A percentile compares a stretch with the other conserved stretches of the same genome.
These are phyloP conservation scores for Norana najaformis DNA, from an alignment of 2,888 invertebrate genomes.

Conservation along the genomic window DNA sequence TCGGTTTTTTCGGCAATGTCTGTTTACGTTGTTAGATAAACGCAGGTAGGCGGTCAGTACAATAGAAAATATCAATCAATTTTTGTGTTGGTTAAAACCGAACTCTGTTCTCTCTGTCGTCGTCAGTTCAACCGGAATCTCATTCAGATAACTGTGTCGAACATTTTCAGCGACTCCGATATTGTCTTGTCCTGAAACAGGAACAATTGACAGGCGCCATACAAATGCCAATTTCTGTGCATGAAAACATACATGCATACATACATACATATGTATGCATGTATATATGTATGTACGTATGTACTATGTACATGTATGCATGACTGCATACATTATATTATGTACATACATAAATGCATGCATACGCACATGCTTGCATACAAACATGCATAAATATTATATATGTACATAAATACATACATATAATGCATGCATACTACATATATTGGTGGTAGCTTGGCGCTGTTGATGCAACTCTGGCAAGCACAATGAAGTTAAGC, in stretches of 20 bases:
- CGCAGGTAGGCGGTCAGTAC: not conserved
- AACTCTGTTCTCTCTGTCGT: not conserved
- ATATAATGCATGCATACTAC: too few relatives aligned
- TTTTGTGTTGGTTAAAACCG: not conserved
- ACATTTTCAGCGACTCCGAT: slow-evolving; percentile 30
- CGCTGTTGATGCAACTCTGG: too few relatives aligned
- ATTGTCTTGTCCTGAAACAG: slow-evolving; percentile 29
- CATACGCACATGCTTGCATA: too few relatives aligned
- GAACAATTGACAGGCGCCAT: not conserved
- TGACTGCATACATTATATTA: too few relatives aligned
- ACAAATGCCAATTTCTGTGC: not conserved
- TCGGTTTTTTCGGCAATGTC: not conserved
- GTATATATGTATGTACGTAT: too few relatives aligned
- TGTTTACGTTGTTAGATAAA: not conserved
- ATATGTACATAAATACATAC: too few relatives aligned
- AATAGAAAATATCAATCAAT: not conserved
- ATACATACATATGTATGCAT: too few relatives aligned
- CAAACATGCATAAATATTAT: too few relatives aligned
- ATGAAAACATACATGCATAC: not conserved
- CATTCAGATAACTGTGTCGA: slow-evolving; percentile 31
- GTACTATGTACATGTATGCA: too few relatives aligned
- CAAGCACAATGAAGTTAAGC: too few relatives aligned
- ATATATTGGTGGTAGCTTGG: too few relatives aligned
- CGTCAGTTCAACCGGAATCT: not conserved
- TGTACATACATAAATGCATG: too few relatives aligned